Percentiles rank a stretch among this genome's conserved stretches.
Conservation (phyloP, 2,888 invertebrate genomes). For the Caenorhabditis sp. region DNA sequence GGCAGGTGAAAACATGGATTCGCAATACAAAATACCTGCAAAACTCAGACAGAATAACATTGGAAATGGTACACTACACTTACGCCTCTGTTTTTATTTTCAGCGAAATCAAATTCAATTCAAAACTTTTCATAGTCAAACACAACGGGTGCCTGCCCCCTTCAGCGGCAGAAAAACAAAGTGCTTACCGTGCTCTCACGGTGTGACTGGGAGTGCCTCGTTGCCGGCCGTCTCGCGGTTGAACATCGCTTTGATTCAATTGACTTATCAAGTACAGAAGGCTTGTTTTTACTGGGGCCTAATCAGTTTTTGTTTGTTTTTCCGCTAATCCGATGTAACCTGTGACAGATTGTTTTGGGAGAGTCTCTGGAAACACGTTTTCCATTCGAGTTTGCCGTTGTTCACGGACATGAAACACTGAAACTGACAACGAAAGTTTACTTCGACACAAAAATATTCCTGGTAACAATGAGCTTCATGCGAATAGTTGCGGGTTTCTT, state of each 20-base stretch:
- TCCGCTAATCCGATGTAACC: slow-evolving; percentile 23
- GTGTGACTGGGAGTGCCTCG: not conserved
- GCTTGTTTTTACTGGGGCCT: slow-evolving; percentile 24
- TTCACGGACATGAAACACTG: not conserved
- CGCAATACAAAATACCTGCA: no score
- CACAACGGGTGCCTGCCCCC: no score
- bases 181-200: slow-evolving; percentile 36
- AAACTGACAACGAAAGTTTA: no score
- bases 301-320: slow-evolving; percentile 35
- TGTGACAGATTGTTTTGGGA: not conserved
- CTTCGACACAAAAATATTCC: no score
- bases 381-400: no score
- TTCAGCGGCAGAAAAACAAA: slow-evolving; percentile 34
- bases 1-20: no score
- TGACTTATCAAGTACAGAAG: slow-evolving; percentile 40
- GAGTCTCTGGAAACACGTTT: not conserved
- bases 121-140: slow-evolving; percentile 12
- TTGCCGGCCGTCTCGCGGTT: not conserved
- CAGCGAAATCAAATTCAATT: not conserved
- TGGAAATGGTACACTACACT: no score
- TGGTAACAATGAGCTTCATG: no score
- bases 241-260: slow-evolving; percentile 35
- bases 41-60: no score
- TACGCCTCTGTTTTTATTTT: no score
- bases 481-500: no score